Base-by-base conservation (phyloP, 2,797 vertebrate species). In the Alcedo atthis region DNA sequence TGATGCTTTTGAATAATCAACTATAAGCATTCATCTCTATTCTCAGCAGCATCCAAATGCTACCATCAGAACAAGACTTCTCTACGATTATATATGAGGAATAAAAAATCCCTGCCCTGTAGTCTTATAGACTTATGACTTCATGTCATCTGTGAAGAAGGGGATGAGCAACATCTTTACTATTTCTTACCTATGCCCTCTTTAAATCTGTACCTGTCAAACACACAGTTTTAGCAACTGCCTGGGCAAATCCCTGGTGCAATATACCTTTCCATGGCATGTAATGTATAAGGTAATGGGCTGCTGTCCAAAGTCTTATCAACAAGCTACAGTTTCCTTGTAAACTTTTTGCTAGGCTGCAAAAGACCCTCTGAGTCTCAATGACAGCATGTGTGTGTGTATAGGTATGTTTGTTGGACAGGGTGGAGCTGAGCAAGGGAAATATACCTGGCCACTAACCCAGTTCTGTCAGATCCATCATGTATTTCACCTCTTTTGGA, bases 301-400 rank as follows among this genome's bases (percentile, higher is more conserved):
- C 48, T 69, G 53, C 43, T 84, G 67, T 55, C 59, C 71, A 64
- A 73, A 73, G 35, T 35, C 40, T 57, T 66, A 59, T 32, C 54
- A 75, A 54, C 32, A 54, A 59, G 24, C 69, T 76, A 17, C 25
- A 54, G 13, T 59, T 85, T 59, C 70, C 48, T 79, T 49, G n/a
- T 45, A 92, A 94, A 54, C 12, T 15, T 75, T 66, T 42, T 63
- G 26, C 45, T 67, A 57, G 80, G 48, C 46, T 81, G 49, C 32
- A 37, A 66, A 68, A 82, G 42, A 75, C 15, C 37, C 58, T 53
- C 43, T 58, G 26, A 53, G 37, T 88, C 49, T 78, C 51, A 32
- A 8, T 57, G 74, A 46, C 12, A 30, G 80, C 0, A 0, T 30
- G 58, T 20, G 28, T 15, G 24, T 6, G 11, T 6, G 19, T 11